These are phyloP conservation scores for Oxyteleia sp. DNA, from an alignment of 2,888 invertebrate species.

Conservation along the genomic window DNA sequence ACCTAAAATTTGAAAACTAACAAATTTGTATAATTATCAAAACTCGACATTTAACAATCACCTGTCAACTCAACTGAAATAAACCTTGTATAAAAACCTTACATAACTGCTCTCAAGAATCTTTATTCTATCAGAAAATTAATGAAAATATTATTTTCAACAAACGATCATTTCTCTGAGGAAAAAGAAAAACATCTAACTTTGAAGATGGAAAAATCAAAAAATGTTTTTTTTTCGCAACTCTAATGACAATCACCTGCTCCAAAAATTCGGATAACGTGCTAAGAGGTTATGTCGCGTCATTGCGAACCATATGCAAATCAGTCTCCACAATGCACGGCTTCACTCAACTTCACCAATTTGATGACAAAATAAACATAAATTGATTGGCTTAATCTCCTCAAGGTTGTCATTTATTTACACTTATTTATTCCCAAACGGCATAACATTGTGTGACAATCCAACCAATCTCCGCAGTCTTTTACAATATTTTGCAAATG, in stretches of 20 bases:
- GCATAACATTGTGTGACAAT: background rate
- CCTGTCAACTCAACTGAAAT: background rate
- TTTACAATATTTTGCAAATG: background rate
- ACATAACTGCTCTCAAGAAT: too few relatives aligned
- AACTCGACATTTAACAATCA: background rate
- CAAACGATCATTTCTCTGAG: too few relatives aligned
- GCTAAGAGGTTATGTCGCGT: slow-evolving; percentile 21
- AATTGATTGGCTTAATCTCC: background rate
- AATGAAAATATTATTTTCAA: too few relatives aligned
- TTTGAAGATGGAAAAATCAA: too few relatives aligned
- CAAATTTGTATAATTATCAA: too few relatives aligned
- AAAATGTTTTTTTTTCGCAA: too few relatives aligned
- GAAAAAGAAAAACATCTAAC: too few relatives aligned
- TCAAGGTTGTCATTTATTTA: slow-evolving; percentile 1
- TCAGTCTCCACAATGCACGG: background rate
- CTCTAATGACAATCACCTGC: background rate
- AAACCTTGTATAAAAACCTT: too few relatives aligned
- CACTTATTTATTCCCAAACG: background rate
- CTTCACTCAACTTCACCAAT: background rate
- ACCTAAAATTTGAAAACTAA: too few relatives aligned
- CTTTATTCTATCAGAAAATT: too few relatives aligned
- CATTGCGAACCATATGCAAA: slow-evolving; percentile 4
- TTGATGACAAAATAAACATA: slow-evolving; percentile 2
- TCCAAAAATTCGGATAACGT: background rate
- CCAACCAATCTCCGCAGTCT: background rate